These are phyloP conservation scores for Phallusia fumigata DNA, from an alignment of 23 tunicate genomes.

Conservation along the genomic window DNA sequence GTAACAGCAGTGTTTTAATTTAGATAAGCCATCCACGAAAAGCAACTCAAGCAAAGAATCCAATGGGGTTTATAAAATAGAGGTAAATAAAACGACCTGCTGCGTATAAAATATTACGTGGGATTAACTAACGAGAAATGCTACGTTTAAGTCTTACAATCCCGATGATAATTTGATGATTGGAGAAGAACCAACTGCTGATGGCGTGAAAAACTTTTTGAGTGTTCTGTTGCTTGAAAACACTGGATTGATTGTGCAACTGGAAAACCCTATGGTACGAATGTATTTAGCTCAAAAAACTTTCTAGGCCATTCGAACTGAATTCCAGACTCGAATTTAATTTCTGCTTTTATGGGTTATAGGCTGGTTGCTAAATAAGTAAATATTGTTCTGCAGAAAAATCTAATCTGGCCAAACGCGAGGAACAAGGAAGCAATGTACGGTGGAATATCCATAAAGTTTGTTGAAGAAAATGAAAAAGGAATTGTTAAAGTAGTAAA, in stretches of 20 bases:
- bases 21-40: neutral
- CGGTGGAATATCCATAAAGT: too few species aligned
- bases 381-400: neutral
- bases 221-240: neutral
- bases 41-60: neutral
- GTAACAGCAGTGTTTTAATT: neutral
- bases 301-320: too few species aligned
- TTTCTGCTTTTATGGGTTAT: too few species aligned
- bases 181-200: neutral
- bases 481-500: too few species aligned
- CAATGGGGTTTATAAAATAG: neutral
- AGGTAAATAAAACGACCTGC: neutral
- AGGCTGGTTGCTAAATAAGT: too few species aligned
- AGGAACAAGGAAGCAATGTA: too few species aligned
- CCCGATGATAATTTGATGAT: neutral
- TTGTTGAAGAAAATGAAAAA: too few species aligned
- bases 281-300: neutral
- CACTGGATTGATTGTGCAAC: neutral
- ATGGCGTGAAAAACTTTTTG: neutral
- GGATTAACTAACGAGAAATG: neutral
- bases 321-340: too few species aligned
- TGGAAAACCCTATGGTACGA: neutral
- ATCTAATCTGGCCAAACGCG: neutral
- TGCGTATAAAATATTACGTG: neutral
- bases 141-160: neutral